phyloP scores from a whole-genome alignment of 2,797 vertebrate genomes.

The Chrysolophus pictus region DNA sequence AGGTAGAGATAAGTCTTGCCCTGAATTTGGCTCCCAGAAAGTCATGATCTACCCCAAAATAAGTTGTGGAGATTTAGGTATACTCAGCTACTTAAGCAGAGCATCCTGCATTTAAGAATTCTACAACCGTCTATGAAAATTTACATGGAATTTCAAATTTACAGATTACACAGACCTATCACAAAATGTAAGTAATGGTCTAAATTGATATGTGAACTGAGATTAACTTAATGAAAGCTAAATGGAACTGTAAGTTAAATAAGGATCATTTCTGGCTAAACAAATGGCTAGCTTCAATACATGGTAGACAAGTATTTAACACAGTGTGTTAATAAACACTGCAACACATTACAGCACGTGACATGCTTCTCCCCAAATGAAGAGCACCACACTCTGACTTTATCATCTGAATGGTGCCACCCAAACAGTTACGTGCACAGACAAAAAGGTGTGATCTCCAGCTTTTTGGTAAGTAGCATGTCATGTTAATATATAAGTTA shows the following conservation, averaged over 20 bases:
- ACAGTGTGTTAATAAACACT: not conserved
- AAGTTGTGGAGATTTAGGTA: accelerated
- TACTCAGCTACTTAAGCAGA: not conserved
- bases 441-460: not conserved
- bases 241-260: not conserved
- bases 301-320: not conserved
- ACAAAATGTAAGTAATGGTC: not conserved
- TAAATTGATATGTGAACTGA: not conserved
- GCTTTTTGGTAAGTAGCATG: not conserved
- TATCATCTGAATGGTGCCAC: not conserved
- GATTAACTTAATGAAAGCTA: not conserved
- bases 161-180: not conserved
- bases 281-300: not conserved
- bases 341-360: accelerated
- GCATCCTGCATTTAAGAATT: not conserved
- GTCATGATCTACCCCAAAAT: not conserved
- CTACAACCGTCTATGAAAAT: not conserved
- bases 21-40: not conserved
- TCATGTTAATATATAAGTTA: not conserved
- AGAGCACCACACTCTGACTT: not conserved
- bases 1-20: not conserved
- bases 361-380: not conserved
- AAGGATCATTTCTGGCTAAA: no score
- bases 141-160: not conserved
- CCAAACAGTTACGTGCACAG: not conserved